A percentile compares a stretch with the other conserved stretches of the same genome.
These are phyloP conservation scores for Tetrax tetrax DNA, from an alignment of 2,113 vertebrate species.

Conservation along the genomic window DNA sequence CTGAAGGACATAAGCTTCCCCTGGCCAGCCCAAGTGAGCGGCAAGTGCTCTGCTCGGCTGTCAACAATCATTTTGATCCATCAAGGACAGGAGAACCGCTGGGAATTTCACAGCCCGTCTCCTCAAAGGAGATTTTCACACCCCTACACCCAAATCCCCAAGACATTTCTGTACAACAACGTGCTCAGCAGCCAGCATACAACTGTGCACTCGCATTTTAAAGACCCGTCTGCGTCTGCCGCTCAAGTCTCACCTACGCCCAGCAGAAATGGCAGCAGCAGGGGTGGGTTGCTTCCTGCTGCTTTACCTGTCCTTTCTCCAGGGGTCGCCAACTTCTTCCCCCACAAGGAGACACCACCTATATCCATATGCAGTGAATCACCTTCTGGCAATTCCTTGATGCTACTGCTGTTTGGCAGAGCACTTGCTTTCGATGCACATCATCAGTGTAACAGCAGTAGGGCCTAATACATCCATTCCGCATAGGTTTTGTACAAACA, in stretches of 20 bases:
- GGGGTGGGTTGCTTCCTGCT: not conserved
- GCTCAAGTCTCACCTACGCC: not conserved
- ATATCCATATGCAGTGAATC: not conserved
- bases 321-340: not conserved
- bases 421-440: not conserved
- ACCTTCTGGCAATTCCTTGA: not conserved
- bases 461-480: not conserved
- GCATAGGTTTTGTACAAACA: not conserved
- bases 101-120: not conserved
- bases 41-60: not conserved
- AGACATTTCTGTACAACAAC: not conserved
- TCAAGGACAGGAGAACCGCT: not conserved
- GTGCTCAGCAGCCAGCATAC: not conserved
- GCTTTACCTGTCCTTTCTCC: not conserved
- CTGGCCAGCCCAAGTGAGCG: not conserved
- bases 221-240: accelerated
- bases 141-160: not conserved
- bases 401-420: not conserved
- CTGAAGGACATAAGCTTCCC: not conserved
- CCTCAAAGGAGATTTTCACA: too few relatives aligned
- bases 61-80: not conserved
- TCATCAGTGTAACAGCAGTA: not conserved
- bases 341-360: not conserved
- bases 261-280: not conserved
- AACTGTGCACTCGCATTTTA: not conserved